Evolutionary conservation across 2,888 invertebrate species (phyloP), one percentile per base, ranked within the genome.

Genomic region (Cataglyphis livida): DNA sequence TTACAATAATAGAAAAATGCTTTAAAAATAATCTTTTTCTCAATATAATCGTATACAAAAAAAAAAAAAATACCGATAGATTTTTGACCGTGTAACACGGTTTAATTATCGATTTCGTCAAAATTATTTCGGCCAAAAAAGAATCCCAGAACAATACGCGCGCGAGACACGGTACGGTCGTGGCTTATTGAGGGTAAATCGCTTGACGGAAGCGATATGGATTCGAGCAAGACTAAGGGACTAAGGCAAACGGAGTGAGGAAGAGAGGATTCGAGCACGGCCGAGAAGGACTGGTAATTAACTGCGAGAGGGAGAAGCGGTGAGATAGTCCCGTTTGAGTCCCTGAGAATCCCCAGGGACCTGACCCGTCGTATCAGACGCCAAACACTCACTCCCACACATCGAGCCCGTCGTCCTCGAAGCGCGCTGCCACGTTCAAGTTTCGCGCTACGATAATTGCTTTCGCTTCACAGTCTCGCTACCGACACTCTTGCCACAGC

Each of bases 381-480:
- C 90, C 92, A 91, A 92, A 94, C 94, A 94, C 93, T 94, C 93
- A 87, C 90, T 87, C 90, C 87, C 90, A 86, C 84, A 79, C 74
- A 87, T 90, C 90, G 88, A 76, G 79, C 85, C 88, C 90, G 87
- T 88, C 90, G 81, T 87, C 84, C 83, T 87, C 85, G 81, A 82
- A 73, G 71, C 88, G 78, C 73, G 59, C 59, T 74, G 84, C 85
- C 82, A 81, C 93, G 93, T 93, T 93, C 94, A 92, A 93, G 93
- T 93, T 94, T 93, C 93, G 93, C 93, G 93, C 93, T 91, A 92
- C 93, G 94, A 94, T 94, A 94, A 94, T 94, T 94, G 94, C 93
- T 92, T 93, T 92, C 92, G 93, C 93, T 93, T 92, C 92, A 92
- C 93, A 93, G 93, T 93, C 89, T 93, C 92, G 93, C 92, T 90